Conservation (phyloP, 1,140 invertebrate species). For the Sinella curviseta region DNA sequence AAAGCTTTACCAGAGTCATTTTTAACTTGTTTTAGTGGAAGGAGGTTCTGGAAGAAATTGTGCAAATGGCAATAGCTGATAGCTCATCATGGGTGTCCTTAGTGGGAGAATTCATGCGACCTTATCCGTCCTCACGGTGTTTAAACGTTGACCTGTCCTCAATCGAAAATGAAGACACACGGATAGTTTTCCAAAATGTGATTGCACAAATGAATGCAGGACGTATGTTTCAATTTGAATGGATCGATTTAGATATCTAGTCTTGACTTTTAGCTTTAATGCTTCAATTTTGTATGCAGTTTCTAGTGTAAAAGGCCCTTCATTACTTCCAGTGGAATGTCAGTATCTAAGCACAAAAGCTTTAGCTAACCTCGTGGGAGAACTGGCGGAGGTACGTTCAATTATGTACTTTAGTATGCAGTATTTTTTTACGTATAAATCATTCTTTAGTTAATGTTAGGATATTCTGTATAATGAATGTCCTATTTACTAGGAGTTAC, state of each 20-base stretch:
- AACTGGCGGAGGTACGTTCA: slow-evolving; percentile 54
- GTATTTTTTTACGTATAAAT: slow-evolving; percentile 20
- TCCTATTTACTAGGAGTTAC: too few species aligned
- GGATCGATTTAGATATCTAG: too few species aligned
- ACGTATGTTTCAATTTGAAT: slow-evolving; percentile 54
- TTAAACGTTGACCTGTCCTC: slow-evolving; percentile 77
- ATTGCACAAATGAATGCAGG: slow-evolving; percentile 82
- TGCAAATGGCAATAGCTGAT: slow-evolving; percentile 85
- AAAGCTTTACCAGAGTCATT: too few species aligned
- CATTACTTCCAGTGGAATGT: slow-evolving; percentile 90
- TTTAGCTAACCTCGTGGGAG: slow-evolving; percentile 77
- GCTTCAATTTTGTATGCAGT: slow-evolving; percentile 54
- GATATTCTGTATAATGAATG: too few species aligned
- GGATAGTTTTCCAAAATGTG: slow-evolving; percentile 85
- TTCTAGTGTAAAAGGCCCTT: slow-evolving; percentile 80
- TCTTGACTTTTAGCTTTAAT: too few species aligned
- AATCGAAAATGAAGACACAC: slow-evolving; percentile 79
- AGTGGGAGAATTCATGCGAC: slow-evolving; percentile 91
- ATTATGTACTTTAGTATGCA: too few species aligned
- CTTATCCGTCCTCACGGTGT: slow-evolving; percentile 81
- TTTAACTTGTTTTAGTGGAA: slow-evolving; percentile 94
- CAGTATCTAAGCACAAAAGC: slow-evolving; percentile 94
- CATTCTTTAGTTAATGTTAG: too few species aligned
- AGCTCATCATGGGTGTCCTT: slow-evolving; percentile 95
- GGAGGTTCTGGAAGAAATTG: slow-evolving; percentile 86